Evolutionary conservation across 2,888 invertebrate species (phyloP).

Genomic region (Epirrhoe alternata): DNA sequence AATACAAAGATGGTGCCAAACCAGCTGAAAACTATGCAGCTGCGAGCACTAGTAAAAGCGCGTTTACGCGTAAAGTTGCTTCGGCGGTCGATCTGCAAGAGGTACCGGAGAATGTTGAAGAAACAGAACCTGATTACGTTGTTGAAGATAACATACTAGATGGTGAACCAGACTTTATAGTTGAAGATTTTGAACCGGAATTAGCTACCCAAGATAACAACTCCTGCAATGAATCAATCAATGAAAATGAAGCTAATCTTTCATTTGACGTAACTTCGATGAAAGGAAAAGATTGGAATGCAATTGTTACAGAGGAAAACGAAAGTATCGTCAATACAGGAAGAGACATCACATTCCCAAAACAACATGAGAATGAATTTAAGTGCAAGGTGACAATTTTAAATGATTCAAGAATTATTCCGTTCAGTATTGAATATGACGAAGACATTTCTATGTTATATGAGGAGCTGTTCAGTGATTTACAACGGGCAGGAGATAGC

Average conservation of each 20-base stretch:
- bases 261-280: constrained; percentile 54
- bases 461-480: constrained; percentile 74
- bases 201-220: constrained; percentile 53
- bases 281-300: constrained; percentile 65
- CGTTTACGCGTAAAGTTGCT: background rate
- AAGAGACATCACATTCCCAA: constrained; percentile 56
- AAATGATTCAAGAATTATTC: constrained; percentile 60
- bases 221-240: constrained; percentile 35
- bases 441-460: constrained; percentile 74
- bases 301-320: constrained; percentile 61
- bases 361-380: constrained; percentile 56
- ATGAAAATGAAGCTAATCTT: constrained; percentile 25
- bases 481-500: constrained; percentile 73
- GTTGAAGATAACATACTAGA: background rate
- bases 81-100: constrained; percentile 40
- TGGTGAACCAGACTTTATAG: constrained; percentile 50
- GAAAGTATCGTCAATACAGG: constrained; percentile 52
- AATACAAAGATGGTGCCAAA: constrained; percentile 67
- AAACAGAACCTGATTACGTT: background rate
- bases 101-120: constrained; percentile 45
- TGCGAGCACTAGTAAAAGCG: constrained; percentile 1
- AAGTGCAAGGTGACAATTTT: constrained; percentile 66
- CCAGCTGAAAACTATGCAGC: constrained; percentile 60
- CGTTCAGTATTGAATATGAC: constrained; percentile 67
- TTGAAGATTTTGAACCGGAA: constrained; percentile 20